Base-by-base conservation (phyloP, 2,888 invertebrate species). In the Acronicta leporina region DNA sequence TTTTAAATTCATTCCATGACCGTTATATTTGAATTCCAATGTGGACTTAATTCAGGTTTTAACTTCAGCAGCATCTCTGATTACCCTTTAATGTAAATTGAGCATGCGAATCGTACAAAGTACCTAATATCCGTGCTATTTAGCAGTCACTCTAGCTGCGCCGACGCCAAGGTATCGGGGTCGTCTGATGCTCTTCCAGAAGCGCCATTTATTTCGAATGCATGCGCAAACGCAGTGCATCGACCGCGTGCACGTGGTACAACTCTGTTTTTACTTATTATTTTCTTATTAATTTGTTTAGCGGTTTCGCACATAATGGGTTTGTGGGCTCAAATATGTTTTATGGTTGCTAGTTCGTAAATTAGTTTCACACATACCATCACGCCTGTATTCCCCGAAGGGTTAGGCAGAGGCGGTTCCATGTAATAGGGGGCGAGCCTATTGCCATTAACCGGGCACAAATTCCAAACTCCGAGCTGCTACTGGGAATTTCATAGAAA, bases 191-290 rank as follows among this genome's bases (percentile, higher is more conserved):
- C 47, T 65, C 72, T 27, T 53, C 42, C 44, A 69, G 77, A 66
- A 75, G 77, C 68, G 75, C 73, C 67, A 70, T 79, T 73, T 79
- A 78, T 79, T 75, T 71, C 14, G 61, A 62, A 67, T 68, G 63
- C 64, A 54, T 63, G 59, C 42, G 54, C 67, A 54, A 41, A 49
- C 60, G 50, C 64, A 60, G 78, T 69, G 72, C 76, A 76, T 65
- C 77, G 79, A 78, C 79, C 78, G 68, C 63, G 46, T 51, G 61
- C 77, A 71, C 75, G 75, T 75, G 75, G 54, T 67, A 15, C 41
- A 60, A 52, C 25, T 44, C 20, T 48, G 41, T 43, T 42, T 56
- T 59, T 55, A 57, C 49, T 70, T 65, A 48, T 38, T 43, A 14
- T 52, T 55, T 53, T 69, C 49, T 70, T 65, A 48, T 38, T 43